A percentile compares a stretch with the other conserved stretches of the same genome.
These are phyloP conservation scores for Hydractinia echinata DNA, from an alignment of 30 jellyfish, hydroid and myxozoan genomes.

Conservation along the genomic window DNA sequence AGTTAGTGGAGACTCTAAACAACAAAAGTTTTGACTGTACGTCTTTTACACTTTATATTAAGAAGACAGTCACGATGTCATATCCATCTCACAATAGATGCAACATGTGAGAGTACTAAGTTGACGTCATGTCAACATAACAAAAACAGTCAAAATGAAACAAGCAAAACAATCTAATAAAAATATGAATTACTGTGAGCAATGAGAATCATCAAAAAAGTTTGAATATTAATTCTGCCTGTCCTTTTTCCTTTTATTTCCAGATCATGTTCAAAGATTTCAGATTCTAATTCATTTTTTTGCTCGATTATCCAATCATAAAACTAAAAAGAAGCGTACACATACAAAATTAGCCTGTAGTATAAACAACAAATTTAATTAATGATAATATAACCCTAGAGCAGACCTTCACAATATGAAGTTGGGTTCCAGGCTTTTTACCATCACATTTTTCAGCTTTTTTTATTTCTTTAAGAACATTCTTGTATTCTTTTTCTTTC, in stretches of 20 bases:
- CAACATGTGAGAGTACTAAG: too few relatives aligned
- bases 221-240: slow-evolving; percentile 57
- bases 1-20: slow-evolving; percentile 61
- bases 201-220: slow-evolving; percentile 47
- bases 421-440: slow-evolving; percentile 70
- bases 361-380: not conserved
- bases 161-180: too few relatives aligned
- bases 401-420: slow-evolving; percentile 68
- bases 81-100: too few relatives aligned
- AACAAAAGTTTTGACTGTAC: not conserved
- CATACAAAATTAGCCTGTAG: not conserved
- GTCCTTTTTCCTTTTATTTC: slow-evolving; percentile 46
- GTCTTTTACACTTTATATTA: too few relatives aligned
- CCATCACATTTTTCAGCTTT: slow-evolving; percentile 75
- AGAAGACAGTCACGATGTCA: too few relatives aligned
- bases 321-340: slow-evolving; percentile 25
- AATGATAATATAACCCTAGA: too few relatives aligned
- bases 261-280: slow-evolving; percentile 49
- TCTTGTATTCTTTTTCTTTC: slow-evolving; percentile 64
- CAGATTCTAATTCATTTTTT: slow-evolving; percentile 31
- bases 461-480: slow-evolving; percentile 75
- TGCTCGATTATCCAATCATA: slow-evolving; percentile 80
- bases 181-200: slow-evolving; percentile 33
- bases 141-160: too few relatives aligned
- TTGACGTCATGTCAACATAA: too few relatives aligned